Percentiles rank a stretch among this genome's conserved stretches.
phyloP scores from a whole-genome alignment of 1,140 invertebrate genomes.

The Trachymyrmex cornetzi region DNA sequence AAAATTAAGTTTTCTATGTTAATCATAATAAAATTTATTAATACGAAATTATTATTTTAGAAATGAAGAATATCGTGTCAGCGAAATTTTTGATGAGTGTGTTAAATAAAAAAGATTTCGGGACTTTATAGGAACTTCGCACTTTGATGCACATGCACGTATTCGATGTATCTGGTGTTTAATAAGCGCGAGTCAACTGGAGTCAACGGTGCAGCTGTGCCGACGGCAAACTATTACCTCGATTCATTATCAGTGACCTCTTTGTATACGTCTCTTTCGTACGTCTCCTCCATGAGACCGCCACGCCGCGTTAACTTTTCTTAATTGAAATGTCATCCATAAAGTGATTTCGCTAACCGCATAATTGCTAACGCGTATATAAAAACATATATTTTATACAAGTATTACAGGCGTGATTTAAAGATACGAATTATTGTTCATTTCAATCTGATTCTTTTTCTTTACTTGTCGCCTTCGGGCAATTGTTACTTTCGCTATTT shows the following conservation, averaged over 20 bases:
- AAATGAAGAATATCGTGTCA: background rate
- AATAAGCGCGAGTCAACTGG: constrained; percentile 77
- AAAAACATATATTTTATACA: background rate
- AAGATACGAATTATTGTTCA: constrained; percentile 3
- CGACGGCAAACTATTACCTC: constrained; percentile 68
- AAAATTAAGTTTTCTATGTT: background rate
- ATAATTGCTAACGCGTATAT: background rate
- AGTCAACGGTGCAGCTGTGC: constrained; percentile 76
- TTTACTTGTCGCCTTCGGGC: background rate
- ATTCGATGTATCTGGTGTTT: constrained; percentile 67
- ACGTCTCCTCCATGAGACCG: background rate
- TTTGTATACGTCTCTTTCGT: constrained; percentile 55
- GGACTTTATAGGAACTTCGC: background rate
- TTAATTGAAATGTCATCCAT: constrained; percentile 73
- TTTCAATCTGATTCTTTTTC: background rate
- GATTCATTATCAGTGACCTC: constrained; percentile 72
- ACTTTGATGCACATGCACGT: background rate
- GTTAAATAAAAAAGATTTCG: constrained; percentile 5
- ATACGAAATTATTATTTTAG: background rate
- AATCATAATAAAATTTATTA: background rate
- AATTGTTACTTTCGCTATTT: background rate
- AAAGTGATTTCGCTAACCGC: background rate
- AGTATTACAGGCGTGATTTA: background rate
- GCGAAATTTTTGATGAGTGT: background rate
- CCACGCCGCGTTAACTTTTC: constrained; percentile 63